Evolutionary conservation across 2,113 vertebrate genomes (phyloP).

Genomic region (Narcine bancroftii): DNA sequence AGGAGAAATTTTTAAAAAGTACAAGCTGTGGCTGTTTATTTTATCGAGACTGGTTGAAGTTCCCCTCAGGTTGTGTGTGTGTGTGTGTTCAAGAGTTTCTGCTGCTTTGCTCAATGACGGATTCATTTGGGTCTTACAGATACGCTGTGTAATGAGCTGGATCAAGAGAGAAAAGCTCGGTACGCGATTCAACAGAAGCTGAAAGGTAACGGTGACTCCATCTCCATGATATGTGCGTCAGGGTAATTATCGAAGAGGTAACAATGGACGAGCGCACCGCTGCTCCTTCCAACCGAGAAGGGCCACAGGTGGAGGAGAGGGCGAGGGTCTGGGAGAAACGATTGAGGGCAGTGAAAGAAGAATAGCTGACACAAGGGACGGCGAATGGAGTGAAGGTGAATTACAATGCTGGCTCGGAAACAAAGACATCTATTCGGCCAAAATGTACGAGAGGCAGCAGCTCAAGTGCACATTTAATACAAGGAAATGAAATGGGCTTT

Average conservation of each 20-base stretch:
- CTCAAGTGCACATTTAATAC: neutral
- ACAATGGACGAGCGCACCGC: neutral
- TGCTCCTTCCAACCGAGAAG: neutral
- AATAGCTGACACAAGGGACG: neutral
- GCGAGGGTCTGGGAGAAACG: neutral
- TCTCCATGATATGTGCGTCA: conserved; percentile 40
- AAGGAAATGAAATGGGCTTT: neutral
- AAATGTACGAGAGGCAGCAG: neutral
- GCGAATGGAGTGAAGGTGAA: neutral
- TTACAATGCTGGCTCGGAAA: neutral
- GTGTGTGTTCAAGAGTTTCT: neutral
- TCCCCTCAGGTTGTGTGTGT: neutral
- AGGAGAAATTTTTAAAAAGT: neutral
- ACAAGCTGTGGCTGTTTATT: neutral
- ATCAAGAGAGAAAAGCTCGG: conserved; percentile 85
- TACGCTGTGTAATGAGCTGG: conserved; percentile 84
- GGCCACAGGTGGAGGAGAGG: conserved; percentile 38
- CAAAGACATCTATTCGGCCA: neutral
- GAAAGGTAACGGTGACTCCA: conserved; percentile 67
- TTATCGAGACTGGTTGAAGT: neutral
- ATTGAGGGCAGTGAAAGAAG: neutral
- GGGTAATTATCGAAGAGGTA: conserved; percentile 37
- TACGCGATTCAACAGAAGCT: conserved; percentile 91
- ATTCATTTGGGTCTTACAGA: conserved; percentile 56
- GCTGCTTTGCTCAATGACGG: conserved; percentile 32